phyloP scores from a whole-genome alignment of 2,797 vertebrate species.

The Leuciscus waleckii region DNA sequence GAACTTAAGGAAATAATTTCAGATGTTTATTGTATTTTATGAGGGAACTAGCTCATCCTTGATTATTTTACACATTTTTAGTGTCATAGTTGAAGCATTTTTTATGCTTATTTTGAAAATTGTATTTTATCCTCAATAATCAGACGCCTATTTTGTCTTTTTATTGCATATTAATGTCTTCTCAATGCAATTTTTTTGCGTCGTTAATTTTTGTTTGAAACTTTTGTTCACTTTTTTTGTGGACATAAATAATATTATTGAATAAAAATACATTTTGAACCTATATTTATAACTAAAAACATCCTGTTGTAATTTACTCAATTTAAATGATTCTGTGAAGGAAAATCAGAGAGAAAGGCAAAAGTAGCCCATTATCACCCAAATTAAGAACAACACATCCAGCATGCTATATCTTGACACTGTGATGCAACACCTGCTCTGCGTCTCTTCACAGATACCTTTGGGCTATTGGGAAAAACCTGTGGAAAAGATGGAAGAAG shows the following conservation, averaged over 20 bases:
- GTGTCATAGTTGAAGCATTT: not conserved
- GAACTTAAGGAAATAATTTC: not conserved
- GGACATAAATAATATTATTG: not conserved
- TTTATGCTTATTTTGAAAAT: not conserved
- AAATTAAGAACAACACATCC: slow-evolving; percentile 37
- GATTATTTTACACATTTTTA: not conserved
- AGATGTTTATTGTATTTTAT: not conserved
- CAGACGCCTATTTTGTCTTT: not conserved
- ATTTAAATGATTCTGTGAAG: not conserved
- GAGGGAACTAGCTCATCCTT: too few relatives aligned
- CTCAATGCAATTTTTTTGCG: not conserved
- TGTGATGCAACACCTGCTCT: slow-evolving; percentile 35
- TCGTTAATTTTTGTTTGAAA: not conserved
- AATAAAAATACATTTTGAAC: not conserved
- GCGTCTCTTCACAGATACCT: slow-evolving; percentile 84
- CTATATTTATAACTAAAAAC: not conserved
- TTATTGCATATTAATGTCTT: not conserved
- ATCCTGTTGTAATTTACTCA: not conserved
- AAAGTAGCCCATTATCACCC: slow-evolving; percentile 10
- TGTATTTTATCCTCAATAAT: not conserved
- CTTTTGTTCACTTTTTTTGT: not conserved
- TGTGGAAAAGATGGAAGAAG: slow-evolving; percentile 99
- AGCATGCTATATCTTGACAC: slow-evolving; percentile 30
- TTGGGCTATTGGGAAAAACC: slow-evolving; percentile 97
- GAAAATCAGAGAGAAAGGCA: not conserved